A percentile compares a stretch with the other conserved stretches of the same genome.
Evolutionary conservation across 2,888 invertebrate species (phyloP).

Genomic region (Eupithecia centaureata): DNA sequence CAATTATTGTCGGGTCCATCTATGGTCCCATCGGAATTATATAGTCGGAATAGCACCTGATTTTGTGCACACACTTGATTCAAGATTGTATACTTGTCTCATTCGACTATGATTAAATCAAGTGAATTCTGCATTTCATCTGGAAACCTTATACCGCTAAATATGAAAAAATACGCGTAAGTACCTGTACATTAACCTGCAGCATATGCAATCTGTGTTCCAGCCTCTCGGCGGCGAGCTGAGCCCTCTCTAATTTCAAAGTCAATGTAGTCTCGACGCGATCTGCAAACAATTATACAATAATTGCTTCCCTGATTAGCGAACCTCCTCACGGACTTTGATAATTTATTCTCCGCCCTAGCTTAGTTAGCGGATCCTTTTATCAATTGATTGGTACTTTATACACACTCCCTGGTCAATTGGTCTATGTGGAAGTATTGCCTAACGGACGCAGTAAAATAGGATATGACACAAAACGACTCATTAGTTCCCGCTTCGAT

Average conservation of each 20-base stretch:
- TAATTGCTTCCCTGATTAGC: slow-evolving; percentile 55
- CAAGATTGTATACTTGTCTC: no score
- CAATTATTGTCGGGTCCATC: background rate
- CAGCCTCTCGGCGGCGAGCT: slow-evolving; percentile 78
- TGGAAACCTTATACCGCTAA: background rate
- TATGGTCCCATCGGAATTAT: background rate
- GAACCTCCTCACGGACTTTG: slow-evolving; percentile 46
- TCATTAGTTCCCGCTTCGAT: slow-evolving; percentile 53
- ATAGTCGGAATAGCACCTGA: background rate
- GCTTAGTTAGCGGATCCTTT: slow-evolving; percentile 52
- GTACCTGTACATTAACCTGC: slow-evolving; percentile 75
- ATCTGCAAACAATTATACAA: slow-evolving; percentile 66
- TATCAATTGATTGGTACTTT: slow-evolving; percentile 64
- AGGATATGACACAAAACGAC: slow-evolving; percentile 76
- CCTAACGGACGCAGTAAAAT: slow-evolving; percentile 66
- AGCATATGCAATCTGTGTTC: slow-evolving; percentile 78
- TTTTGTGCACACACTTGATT: background rate
- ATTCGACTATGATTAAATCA: background rate
- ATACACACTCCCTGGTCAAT: slow-evolving; percentile 70
- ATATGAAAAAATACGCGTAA: slow-evolving; percentile 31
- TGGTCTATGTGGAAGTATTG: slow-evolving; percentile 55
- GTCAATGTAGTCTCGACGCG: slow-evolving; percentile 76
- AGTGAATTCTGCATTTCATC: background rate
- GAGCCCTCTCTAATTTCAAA: slow-evolving; percentile 75
- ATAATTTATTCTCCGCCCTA: slow-evolving; percentile 57